These are phyloP conservation scores for Ceyx cyanopectus DNA, from an alignment of 2,113 vertebrate genomes.

Conservation along the genomic window DNA sequence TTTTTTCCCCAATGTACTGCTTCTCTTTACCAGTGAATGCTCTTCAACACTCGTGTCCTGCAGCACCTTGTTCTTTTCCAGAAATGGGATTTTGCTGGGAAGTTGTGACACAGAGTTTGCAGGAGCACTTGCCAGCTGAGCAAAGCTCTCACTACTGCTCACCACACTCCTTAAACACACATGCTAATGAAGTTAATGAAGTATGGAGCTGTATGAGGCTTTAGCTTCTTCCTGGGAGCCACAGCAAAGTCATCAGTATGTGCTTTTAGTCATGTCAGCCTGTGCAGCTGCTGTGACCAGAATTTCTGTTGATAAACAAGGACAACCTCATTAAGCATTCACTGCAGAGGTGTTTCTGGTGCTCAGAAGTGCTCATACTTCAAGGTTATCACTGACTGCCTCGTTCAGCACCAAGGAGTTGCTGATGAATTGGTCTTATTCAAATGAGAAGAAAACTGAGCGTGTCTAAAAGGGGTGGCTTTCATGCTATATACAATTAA, in stretches of 20 bases:
- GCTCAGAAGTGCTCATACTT: background rate
- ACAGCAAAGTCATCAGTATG: background rate
- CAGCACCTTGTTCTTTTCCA: background rate
- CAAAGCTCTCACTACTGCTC: conserved; percentile 24
- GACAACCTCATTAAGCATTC: background rate
- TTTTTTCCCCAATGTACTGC: background rate
- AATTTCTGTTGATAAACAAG: background rate
- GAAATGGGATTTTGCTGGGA: background rate
- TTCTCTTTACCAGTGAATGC: background rate
- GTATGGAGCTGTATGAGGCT: background rate
- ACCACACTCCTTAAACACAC: background rate
- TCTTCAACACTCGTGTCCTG: background rate
- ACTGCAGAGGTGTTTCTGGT: background rate
- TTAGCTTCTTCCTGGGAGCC: background rate
- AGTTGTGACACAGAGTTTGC: conserved; percentile 3
- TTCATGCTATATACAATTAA: background rate
- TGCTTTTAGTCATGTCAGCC: background rate
- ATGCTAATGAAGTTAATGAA: background rate
- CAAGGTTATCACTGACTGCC: background rate
- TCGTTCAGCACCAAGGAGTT: background rate
- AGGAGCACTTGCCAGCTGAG: background rate
- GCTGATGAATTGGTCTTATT: background rate
- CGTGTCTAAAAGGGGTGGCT: background rate
- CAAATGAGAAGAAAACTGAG: background rate
- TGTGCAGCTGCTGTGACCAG: background rate